Base-by-base conservation (phyloP, 2,797 vertebrate genomes). In the Myotis myotis region DNA sequence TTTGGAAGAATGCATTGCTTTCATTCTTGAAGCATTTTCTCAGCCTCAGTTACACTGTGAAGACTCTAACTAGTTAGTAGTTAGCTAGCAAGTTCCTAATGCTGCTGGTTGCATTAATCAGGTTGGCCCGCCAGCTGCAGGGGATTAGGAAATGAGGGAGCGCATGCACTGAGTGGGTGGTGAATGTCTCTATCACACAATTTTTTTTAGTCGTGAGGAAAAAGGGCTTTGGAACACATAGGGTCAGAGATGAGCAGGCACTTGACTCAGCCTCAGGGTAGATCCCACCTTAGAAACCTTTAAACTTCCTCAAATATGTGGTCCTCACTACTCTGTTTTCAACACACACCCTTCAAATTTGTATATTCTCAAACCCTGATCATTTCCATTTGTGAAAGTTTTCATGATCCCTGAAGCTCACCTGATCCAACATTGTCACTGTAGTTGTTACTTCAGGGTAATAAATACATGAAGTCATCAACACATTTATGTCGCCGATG, bases 351-450 rank as follows among this genome's bases (percentile, higher is more conserved):
- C 30, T 62, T 7, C 2, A 91, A 79, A 60, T 33, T 8, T 85
- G 38, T 89, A 44, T 91, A 25, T 92, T 92, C 68, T 79, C 49
- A 75, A 70, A 57, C 28, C 12, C 47, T 47, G n/a, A 30, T 75
- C 36, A 55, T 85, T 79, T 94, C 81, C 17, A 68, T 7, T 76
- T 20, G 55, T 81, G 8, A 81, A 89, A 44, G 12, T 80, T 25
- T 71, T 82, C 13, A 75, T 80, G 64, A 55, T 64, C 87, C 60
- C 89, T 4, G 9, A 87, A 38, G 8, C 60, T 70, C 55, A 41
- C 15, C 13, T 5, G 17, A 87, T 70, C 68, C 57, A 66, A 82
- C 38, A 15, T 33, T 49, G 55, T 55, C 70, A 6, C 25, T 8
- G 16, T 17, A 38, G 57, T 55, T 66, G 41, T 62, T 62, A 38